phyloP scores from a whole-genome alignment of 2,888 invertebrate species.

The Euplexia lucipara region DNA sequence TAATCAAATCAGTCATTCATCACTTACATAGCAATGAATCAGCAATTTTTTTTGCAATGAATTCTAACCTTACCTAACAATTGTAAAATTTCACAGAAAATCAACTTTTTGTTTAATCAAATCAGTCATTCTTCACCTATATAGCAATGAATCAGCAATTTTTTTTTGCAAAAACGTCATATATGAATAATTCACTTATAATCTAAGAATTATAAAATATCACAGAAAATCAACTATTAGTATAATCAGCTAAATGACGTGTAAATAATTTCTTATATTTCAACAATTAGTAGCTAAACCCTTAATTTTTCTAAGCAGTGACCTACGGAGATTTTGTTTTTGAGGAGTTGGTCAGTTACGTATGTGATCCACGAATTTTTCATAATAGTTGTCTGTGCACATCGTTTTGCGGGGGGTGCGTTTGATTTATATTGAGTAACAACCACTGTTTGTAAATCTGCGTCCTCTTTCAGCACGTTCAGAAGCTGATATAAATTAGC shows the following conservation, averaged over 20 bases:
- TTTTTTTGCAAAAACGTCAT: slow-evolving; percentile 12
- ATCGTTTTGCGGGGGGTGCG: slow-evolving; percentile 25
- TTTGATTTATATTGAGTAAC: too few species aligned
- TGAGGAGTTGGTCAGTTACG: slow-evolving; percentile 28
- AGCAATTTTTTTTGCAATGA: slow-evolving; percentile 11
- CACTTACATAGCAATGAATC: slow-evolving; percentile 17
- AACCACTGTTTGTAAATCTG: slow-evolving; percentile 37
- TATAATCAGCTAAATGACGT: slow-evolving; percentile 22
- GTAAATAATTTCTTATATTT: slow-evolving; percentile 23
- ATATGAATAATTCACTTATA: too few species aligned
- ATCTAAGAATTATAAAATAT: too few species aligned
- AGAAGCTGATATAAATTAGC: slow-evolving; percentile 70
- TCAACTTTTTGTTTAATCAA: slow-evolving; percentile 8
- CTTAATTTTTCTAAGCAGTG: slow-evolving; percentile 28
- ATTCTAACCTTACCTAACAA: slow-evolving; percentile 2
- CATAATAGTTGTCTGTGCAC: slow-evolving; percentile 10
- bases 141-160: too few species aligned
- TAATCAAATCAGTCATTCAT: too few species aligned
- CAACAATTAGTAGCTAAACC: slow-evolving; percentile 31
- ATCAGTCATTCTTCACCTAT: too few species aligned
- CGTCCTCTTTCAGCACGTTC: slow-evolving; percentile 39
- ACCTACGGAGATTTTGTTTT: slow-evolving; percentile 16
- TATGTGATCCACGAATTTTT: slow-evolving; percentile 24
- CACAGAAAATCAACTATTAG: too few species aligned
- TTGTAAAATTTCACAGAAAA: not conserved